Conservation (phyloP, 2,888 invertebrate species). For the Syrphus vitripennis region DNA sequence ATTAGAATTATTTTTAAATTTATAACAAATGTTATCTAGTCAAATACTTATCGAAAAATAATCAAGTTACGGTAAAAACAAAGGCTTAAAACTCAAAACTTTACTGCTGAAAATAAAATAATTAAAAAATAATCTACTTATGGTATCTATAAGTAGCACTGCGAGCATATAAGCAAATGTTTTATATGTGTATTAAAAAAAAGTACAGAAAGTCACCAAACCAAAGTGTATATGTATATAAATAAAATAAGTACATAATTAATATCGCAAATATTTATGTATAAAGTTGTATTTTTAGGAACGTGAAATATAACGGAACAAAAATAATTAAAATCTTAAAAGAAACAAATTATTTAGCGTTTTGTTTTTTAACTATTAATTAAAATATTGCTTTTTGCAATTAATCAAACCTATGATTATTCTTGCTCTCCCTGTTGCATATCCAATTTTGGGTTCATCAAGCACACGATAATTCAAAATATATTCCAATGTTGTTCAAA, state of each 20-base stretch:
- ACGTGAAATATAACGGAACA: constrained; percentile 43
- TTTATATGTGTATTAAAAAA: constrained; percentile 23
- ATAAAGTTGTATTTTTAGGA: constrained; percentile 28
- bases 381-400: constrained; percentile 53
- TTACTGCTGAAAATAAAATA: neutral
- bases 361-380: constrained; percentile 29
- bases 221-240: constrained; percentile 38
- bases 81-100: neutral
- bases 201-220: constrained; percentile 40
- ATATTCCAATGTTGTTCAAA: constrained; percentile 79
- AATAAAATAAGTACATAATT: constrained; percentile 11
- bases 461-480: constrained; percentile 58
- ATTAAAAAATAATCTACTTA: neutral
- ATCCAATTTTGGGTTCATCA: constrained; percentile 71
- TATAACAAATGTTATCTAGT: too few species aligned
- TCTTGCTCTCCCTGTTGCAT: constrained; percentile 81
- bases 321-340: constrained; percentile 63
- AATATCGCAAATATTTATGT: neutral
- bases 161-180: constrained; percentile 37
- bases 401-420: constrained; percentile 82
- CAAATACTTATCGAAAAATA: too few species aligned
- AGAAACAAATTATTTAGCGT: constrained; percentile 71
- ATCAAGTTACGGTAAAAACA: too few species aligned
- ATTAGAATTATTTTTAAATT: too few species aligned
- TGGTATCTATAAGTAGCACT: constrained; percentile 46